Base-by-base conservation (phyloP, 2,797 vertebrate genomes). In the Micropoecilia bifurca region DNA sequence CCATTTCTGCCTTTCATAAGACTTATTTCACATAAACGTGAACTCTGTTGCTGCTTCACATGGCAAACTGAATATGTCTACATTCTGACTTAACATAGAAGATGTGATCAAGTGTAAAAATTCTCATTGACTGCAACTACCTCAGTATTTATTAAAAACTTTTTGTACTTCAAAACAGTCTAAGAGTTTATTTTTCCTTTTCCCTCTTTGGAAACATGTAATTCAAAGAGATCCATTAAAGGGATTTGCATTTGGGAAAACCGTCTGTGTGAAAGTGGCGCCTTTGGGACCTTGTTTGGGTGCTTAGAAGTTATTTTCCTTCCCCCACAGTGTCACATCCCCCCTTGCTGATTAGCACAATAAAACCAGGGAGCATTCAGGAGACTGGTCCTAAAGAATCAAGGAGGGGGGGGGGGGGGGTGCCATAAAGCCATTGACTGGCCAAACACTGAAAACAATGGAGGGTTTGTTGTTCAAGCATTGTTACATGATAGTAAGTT, bases 111-210 rank as follows among this genome's bases (percentile, higher is more conserved):
- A 79, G 59, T 92, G 80, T 90, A 80, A 88, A 33, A 85, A 68
- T 46, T 45, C 77, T 61, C 41, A 76, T 75, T 84, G 74, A 84
- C 46, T 81, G 39, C 83, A 82, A 79, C 93, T 94, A 94, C 93
- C 93, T 94, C 93, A 90, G 82, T 94, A 94, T 94, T 94, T 94
- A 94, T 93, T 94, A 94, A 71, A 66, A 94, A 92, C 14, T 55
- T 36, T 47, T 80, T 89, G 25, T 93, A 89, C 71, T 53, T n/a
- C 13, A 82, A 75, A 16, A 74, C 33, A 39, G 57, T 50, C 2
- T 72, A 13, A 13, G 47, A 33, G 59, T 91, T 18, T 0, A 55
- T 77, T 85, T 69, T 75, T 73, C 57, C 16, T 71, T 16, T 1
- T 1, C 48, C 2, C 71, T 4, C 9, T 14, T 25, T 10, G 18